Evolutionary conservation across 2,113 vertebrate genomes (phyloP).

Genomic region (Irena cyanogastra): DNA sequence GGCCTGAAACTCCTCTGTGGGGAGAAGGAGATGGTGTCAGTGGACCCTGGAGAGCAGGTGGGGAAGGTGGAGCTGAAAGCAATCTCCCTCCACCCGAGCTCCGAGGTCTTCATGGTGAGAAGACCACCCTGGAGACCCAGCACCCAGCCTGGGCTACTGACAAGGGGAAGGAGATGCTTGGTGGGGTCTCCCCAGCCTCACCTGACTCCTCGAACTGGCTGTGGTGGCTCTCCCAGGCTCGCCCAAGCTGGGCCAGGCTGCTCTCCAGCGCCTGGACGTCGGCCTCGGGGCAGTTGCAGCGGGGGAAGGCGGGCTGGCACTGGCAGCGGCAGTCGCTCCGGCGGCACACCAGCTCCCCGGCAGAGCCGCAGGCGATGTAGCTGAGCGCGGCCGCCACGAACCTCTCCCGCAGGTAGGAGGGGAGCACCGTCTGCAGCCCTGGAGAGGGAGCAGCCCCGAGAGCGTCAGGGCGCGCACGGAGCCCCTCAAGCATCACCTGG

Average conservation of each 20-base stretch:
- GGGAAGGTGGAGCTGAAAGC: background rate
- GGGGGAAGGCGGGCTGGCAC: constrained; percentile 83
- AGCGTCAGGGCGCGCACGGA: accelerated
- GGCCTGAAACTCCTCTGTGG: constrained; percentile 88
- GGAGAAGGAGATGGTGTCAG: accelerated
- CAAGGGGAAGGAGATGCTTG: background rate
- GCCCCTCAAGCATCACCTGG: accelerated
- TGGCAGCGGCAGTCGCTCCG: constrained; percentile 92
- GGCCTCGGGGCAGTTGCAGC: constrained; percentile 91
- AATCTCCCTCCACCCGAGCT: background rate
- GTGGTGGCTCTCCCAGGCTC: constrained; percentile 82
- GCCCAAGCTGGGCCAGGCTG: constrained; percentile 83
- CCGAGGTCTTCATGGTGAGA: background rate
- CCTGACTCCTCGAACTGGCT: constrained; percentile 92
- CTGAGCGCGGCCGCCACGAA: constrained; percentile 93
- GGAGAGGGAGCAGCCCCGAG: background rate
- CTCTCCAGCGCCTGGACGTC: constrained; percentile 92
- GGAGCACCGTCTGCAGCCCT: constrained; percentile 94
- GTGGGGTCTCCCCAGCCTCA: constrained; percentile 35
- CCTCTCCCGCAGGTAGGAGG: constrained; percentile 84
- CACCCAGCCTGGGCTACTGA: background rate
- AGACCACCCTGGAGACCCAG: background rate
- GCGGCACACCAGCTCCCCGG: constrained; percentile 88
- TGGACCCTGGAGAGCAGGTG: accelerated
- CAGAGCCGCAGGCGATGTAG: constrained; percentile 93